Conservation (phyloP, 2,113 vertebrate species). For the Ariopsis seemanni region DNA sequence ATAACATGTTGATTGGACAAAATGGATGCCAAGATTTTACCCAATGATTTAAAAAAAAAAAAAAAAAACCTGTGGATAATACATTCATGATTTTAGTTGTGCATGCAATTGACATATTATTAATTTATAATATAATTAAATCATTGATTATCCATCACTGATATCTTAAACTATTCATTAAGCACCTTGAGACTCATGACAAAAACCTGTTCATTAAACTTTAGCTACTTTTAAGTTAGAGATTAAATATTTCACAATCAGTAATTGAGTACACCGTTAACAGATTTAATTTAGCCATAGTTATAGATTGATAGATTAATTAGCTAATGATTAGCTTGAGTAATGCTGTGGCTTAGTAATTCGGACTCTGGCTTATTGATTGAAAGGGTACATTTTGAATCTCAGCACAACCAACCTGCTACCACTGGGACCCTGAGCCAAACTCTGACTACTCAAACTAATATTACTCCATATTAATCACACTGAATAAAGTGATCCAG, state of each 20-base stretch:
- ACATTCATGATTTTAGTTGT: neutral
- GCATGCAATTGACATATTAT: neutral
- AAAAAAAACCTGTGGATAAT: neutral
- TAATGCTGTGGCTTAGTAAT: neutral
- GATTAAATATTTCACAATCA: neutral
- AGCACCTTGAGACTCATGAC: neutral
- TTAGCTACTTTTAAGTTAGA: neutral
- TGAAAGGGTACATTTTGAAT: neutral
- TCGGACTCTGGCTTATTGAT: neutral
- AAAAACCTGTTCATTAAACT: conserved; percentile 5
- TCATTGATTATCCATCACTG: neutral
- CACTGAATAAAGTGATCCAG: neutral
- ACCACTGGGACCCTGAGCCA: neutral
- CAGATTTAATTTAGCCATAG: neutral
- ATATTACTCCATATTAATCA: neutral
- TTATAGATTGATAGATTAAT: neutral
- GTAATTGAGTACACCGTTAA: neutral
- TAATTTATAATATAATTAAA: neutral
- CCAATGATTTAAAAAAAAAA: neutral
- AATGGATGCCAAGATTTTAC: neutral
- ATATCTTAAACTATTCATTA: neutral
- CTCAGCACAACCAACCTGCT: neutral
- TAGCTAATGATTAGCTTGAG: conserved; percentile 9
- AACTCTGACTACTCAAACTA: neutral
- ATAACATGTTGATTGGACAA: conserved; percentile 9